Evolutionary conservation across 2,113 vertebrate genomes (phyloP).

Genomic region (Salvelinus alpinus): DNA sequence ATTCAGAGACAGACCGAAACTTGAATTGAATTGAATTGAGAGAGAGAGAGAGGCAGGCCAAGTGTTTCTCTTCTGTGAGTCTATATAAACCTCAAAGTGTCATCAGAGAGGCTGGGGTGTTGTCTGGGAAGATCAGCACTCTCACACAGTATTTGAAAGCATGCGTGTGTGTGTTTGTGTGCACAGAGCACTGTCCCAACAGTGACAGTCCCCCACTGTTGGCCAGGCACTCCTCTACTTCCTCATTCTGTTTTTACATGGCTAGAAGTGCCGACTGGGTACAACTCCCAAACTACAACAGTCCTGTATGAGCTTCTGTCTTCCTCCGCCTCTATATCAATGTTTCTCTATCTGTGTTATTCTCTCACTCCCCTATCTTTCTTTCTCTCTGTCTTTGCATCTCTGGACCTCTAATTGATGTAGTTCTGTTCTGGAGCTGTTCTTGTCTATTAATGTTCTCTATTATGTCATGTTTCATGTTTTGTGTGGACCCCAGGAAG

Average conservation of each 20-base stretch:
- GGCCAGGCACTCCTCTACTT: not conserved
- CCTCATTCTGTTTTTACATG: slow-evolving; percentile 33
- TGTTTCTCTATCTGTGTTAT: too few relatives aligned
- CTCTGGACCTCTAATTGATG: not conserved
- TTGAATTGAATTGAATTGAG: not conserved
- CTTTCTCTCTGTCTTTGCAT: not conserved
- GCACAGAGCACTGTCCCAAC: slow-evolving; percentile 4
- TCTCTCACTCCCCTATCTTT: not conserved
- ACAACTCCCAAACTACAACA: not conserved
- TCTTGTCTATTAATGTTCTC: too few relatives aligned
- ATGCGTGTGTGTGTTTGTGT: too few relatives aligned
- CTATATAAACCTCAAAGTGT: too few relatives aligned
- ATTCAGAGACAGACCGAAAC: slow-evolving; percentile 12
- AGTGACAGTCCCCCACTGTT: slow-evolving; percentile 4
- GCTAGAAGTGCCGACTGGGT: slow-evolving; percentile 21
- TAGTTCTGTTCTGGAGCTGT: too few relatives aligned
- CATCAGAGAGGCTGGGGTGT: not conserved
- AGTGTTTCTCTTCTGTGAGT: too few relatives aligned
- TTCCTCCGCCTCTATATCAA: too few relatives aligned
- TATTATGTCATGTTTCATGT: too few relatives aligned
- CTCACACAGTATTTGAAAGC: too few relatives aligned
- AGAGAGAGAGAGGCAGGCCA: not conserved
- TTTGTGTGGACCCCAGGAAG: too few relatives aligned
- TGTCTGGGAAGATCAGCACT: too few relatives aligned
- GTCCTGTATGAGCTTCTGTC: too few relatives aligned